Percentiles rank a stretch among this genome's conserved stretches.
Conservation (phyloP, 2,888 invertebrate genomes). For the Plagiodera versicolora region DNA sequence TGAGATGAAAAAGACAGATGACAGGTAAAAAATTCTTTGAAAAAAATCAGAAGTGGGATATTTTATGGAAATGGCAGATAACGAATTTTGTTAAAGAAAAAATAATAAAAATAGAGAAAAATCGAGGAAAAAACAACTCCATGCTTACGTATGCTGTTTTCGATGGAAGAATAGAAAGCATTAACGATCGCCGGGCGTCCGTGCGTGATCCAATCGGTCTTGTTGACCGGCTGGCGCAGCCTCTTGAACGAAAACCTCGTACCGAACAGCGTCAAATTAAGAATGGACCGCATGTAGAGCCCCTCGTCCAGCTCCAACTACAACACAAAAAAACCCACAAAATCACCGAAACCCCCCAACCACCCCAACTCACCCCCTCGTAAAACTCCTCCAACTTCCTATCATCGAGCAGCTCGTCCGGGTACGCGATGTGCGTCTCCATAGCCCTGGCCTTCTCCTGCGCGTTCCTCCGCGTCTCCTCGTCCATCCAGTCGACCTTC, state of each 20-base stretch:
- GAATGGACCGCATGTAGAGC: slow-evolving; percentile 73
- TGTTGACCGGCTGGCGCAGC: slow-evolving; percentile 77
- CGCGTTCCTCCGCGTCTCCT: slow-evolving; percentile 73
- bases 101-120: too few relatives aligned
- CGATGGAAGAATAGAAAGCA: slow-evolving; percentile 82
- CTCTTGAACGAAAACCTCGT: slow-evolving; percentile 78
- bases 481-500: slow-evolving; percentile 92
- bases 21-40: too few relatives aligned
- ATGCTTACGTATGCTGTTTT: slow-evolving; percentile 84
- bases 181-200: slow-evolving; percentile 84
- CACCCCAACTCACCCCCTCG: slow-evolving; percentile 65
- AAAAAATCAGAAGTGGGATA: too few relatives aligned
- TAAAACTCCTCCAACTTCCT: slow-evolving; percentile 80
- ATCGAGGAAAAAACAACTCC: too few relatives aligned
- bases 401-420: slow-evolving; percentile 83
- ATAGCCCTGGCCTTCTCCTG: slow-evolving; percentile 80
- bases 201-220: slow-evolving; percentile 84
- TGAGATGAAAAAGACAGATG: too few relatives aligned
- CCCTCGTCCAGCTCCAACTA: slow-evolving; percentile 72
- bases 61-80: too few relatives aligned
- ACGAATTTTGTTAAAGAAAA: too few relatives aligned
- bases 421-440: slow-evolving; percentile 90
- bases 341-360: too few relatives aligned
- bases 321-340: too few relatives aligned
- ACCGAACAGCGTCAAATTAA: slow-evolving; percentile 78